Evolutionary conservation across 2,888 invertebrate genomes (phyloP), one percentile per base, ranked within the genome.

Genomic region (Drosophila neotestacea): DNA sequence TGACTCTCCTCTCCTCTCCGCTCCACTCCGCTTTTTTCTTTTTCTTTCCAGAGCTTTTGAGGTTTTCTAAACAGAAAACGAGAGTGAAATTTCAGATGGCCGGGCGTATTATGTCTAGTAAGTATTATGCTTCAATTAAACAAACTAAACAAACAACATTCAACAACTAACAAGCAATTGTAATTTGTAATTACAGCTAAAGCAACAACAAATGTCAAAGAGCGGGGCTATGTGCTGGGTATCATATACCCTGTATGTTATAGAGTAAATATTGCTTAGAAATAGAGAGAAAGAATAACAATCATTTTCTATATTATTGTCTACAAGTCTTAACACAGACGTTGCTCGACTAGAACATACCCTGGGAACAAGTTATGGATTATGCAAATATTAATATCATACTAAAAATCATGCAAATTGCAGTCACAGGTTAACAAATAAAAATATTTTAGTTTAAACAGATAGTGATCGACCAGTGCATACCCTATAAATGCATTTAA

Each of bases 11-110:
- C 54, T 22, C 50, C 41, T 46, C 39, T 62, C 32, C 6, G 3
- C 22, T 50, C 50, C 41, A 50, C 39, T 62, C 32, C 9, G 3
- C 22, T 32, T 7, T 3, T 50, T 11, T 36, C n/a, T 50, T 34
- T 16, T 2, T 34, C 16, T 48, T 11, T 13, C 4, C 32, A n/a
- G 44, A 44, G 55, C 16, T 55, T 44, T 61, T 36, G 50, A 52
- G 55, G 62, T 61, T 77, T 72, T 80, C 54, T 64, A 81, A 70
- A 68, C 70, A 68, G 81, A 81, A 80, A 80, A 76, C 73, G 80
- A 80, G 77, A 79, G 85, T 81, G 86, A 79, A 79, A 79, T 79
- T 79, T 48, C 47, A 51, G 41, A 65, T 30, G 9, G 44, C 5
- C 32, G 32, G 32, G 9, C 9, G 32, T 60, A 62, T 64, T 64